These are phyloP conservation scores for Nezara viridula DNA, from an alignment of 2,888 invertebrate species.

Conservation along the genomic window DNA sequence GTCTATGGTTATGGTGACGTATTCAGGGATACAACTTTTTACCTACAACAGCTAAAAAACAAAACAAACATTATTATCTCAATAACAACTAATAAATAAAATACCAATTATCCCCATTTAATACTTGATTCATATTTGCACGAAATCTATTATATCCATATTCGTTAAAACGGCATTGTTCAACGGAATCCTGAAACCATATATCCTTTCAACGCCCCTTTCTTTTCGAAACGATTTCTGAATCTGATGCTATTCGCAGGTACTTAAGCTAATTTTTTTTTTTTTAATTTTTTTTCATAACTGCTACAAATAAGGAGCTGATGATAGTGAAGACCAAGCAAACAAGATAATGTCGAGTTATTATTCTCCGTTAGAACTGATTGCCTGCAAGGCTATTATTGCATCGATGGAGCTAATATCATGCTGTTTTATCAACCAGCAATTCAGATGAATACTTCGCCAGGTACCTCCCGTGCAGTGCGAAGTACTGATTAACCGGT, in stretches of 20 bases:
- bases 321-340: background rate
- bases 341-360: background rate
- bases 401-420: background rate
- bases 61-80: too few species aligned
- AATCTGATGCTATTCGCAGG: background rate
- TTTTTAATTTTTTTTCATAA: background rate
- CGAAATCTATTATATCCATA: too few species aligned
- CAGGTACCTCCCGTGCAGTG: slow-evolving; percentile 10
- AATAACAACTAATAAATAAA: too few species aligned
- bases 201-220: background rate
- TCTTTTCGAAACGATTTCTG: background rate
- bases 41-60: too few species aligned
- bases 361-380: slow-evolving; percentile 25
- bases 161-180: too few species aligned
- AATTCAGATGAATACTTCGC: background rate
- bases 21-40: too few species aligned
- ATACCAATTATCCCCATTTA: too few species aligned
- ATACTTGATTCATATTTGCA: too few species aligned
- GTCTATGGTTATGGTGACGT: background rate
- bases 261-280: background rate
- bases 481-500: background rate
- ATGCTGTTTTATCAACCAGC: background rate
- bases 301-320: background rate
- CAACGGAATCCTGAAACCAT: background rate
- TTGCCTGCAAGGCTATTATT: background rate